Base-by-base conservation (phyloP, 2,113 vertebrate genomes). In the Notothenia rossii region DNA sequence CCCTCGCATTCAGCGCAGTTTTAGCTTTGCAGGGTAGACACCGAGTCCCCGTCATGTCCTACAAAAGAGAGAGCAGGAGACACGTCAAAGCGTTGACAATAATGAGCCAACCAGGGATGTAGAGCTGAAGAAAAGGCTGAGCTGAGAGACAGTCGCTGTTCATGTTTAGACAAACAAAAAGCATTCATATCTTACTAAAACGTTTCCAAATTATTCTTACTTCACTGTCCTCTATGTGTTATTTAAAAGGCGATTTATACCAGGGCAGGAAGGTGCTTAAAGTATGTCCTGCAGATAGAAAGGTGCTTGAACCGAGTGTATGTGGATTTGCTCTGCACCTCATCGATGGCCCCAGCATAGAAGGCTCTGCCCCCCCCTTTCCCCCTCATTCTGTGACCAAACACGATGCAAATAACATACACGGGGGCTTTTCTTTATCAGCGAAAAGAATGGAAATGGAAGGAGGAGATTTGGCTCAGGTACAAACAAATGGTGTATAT, bases 11-110 rank as follows among this genome's bases (percentile, higher is more conserved):
- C 89, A 94, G 93, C 86, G 87, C 85, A 91, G 86, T 91, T 91
- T 87, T 82, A 89, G 90, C 89, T 90, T 82, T 88, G 91, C 84
- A 87, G 89, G 84, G 84, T 63, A 80, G 89, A 92, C 93, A 91
- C 92, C 80, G 93, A 76, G 92, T 92, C 88, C 93, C 90, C 86
- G 85, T 94, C 94, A 95, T 94, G 94, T 94, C 94, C 95, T 95
- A 89, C 90, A 94, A 90, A 81, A 86, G 84, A 92, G 81, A 86
- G 83, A 84, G 88, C 85, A 85, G 71, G 88, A 90, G 90, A 91
- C 82, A 62, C 81, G 91, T 91, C 87, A 93, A 83, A 86, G 83
- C 86, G 77, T 75, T 89, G 85, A 89, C 85, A 90, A 89, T 84
- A 85, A 90, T 75, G 88, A 91, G 84, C 75, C 91, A 76, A 72